phyloP scores from a whole-genome alignment of 2,888 invertebrate genomes.

The Platycheirus rosarum region DNA sequence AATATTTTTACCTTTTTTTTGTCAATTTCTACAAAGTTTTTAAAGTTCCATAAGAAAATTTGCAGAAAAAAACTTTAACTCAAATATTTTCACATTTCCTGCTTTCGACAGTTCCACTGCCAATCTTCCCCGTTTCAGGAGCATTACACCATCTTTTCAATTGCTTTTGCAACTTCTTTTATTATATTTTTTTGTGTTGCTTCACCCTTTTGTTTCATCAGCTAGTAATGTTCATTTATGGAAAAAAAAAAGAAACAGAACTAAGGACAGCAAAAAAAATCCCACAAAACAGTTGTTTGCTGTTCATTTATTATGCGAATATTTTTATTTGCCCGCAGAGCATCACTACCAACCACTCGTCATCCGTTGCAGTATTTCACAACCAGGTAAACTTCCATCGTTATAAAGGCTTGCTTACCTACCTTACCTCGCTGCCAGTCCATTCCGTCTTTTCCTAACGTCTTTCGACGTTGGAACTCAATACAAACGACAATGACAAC shows the following conservation, averaged over 20 bases:
- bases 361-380: conserved; percentile 33
- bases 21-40: too few relatives aligned
- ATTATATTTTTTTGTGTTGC: too few relatives aligned
- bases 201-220: conserved; percentile 50
- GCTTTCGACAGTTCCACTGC: neutral
- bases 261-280: conserved; percentile 11
- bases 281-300: conserved; percentile 60
- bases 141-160: conserved; percentile 38
- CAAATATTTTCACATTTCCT: neutral
- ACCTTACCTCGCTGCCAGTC: conserved; percentile 18
- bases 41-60: neutral
- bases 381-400: conserved; percentile 28
- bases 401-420: conserved; percentile 20
- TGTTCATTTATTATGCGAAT: conserved; percentile 66
- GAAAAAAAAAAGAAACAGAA: conserved; percentile 4
- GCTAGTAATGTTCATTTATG: conserved; percentile 56
- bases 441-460: conserved; percentile 38
- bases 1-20: too few relatives aligned
- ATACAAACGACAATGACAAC: conserved; percentile 55
- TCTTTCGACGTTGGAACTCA: conserved; percentile 25
- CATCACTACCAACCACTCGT: conserved; percentile 15
- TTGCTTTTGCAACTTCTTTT: conserved; percentile 27
- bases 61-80: neutral
- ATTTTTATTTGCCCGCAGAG: conserved; percentile 63
- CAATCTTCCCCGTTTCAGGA: neutral